Evolutionary conservation across 2,888 invertebrate genomes (phyloP).

Genomic region (Scrobipalpa atriplicella): DNA sequence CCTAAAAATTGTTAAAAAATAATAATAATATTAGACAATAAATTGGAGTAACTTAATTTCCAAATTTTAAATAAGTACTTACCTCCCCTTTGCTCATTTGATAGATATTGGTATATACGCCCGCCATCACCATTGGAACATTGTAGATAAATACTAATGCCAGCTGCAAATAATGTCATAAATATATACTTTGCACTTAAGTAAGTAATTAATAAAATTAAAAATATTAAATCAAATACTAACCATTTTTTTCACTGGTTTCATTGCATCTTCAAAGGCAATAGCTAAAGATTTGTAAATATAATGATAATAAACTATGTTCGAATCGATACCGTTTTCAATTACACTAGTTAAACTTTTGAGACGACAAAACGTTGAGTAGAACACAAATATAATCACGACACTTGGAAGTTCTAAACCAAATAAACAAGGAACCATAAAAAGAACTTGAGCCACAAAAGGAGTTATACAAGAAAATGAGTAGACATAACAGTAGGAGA

Average conservation of each 20-base stretch:
- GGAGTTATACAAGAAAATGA: not conserved
- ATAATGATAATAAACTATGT: not conserved
- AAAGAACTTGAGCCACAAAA: not conserved
- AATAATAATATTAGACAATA: not conserved
- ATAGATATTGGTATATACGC: not conserved
- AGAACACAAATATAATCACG: slow-evolving; percentile 7
- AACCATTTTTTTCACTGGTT: slow-evolving; percentile 1
- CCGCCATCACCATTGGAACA: not conserved
- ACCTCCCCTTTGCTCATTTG: not conserved
- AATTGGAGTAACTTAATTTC: not conserved
- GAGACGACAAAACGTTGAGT: not conserved
- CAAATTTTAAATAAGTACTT: too few species aligned
- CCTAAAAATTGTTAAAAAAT: not conserved
- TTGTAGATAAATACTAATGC: not conserved
- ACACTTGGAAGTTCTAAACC: not conserved
- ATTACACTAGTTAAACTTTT: not conserved
- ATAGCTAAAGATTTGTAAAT: not conserved
- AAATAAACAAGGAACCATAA: not conserved
- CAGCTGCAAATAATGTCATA: not conserved
- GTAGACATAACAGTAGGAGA: not conserved
- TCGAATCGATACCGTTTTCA: not conserved
- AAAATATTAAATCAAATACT: not conserved
- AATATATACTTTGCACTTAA: too few species aligned
- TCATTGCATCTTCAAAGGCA: not conserved
- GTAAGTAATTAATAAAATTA: too few species aligned